phyloP scores from a whole-genome alignment of 1,140 invertebrate species.

The Rhagoletis pomonella region DNA sequence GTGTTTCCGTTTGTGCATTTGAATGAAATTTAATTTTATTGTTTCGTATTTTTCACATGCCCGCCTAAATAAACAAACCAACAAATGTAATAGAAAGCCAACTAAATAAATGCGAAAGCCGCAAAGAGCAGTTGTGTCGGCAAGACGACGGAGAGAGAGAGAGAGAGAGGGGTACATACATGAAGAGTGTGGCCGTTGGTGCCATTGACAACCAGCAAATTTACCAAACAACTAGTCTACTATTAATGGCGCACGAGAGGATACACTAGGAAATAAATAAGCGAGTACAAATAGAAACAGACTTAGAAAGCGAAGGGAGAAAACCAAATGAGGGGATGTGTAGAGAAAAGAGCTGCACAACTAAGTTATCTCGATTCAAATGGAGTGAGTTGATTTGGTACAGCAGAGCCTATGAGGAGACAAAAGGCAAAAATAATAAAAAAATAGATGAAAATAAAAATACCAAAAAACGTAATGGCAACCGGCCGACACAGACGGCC shows the following conservation, averaged over 20 bases:
- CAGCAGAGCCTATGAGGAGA: background rate
- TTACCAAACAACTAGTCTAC: background rate
- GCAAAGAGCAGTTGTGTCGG: background rate
- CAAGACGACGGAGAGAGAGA: no score
- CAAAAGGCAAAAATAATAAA: background rate
- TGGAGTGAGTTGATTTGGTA: background rate
- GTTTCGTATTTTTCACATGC: background rate
- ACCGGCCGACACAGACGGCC: background rate
- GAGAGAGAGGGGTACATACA: no score
- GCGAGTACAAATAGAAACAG: background rate
- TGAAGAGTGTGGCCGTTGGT: background rate
- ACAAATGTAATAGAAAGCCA: background rate
- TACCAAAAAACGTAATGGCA: background rate
- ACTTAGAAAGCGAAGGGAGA: background rate
- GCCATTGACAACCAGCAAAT: background rate
- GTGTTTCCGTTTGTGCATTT: background rate
- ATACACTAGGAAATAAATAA: slow-evolving; percentile 8
- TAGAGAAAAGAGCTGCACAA: background rate
- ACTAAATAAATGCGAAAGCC: background rate
- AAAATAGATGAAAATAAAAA: background rate
- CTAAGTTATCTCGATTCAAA: background rate
- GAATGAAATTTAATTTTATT: slow-evolving; percentile 15
- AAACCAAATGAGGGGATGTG: background rate
- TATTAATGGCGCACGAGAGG: background rate
- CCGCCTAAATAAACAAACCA: background rate